Conservation (phyloP, 2,797 vertebrate genomes). For the Helarctos malayanus region DNA sequence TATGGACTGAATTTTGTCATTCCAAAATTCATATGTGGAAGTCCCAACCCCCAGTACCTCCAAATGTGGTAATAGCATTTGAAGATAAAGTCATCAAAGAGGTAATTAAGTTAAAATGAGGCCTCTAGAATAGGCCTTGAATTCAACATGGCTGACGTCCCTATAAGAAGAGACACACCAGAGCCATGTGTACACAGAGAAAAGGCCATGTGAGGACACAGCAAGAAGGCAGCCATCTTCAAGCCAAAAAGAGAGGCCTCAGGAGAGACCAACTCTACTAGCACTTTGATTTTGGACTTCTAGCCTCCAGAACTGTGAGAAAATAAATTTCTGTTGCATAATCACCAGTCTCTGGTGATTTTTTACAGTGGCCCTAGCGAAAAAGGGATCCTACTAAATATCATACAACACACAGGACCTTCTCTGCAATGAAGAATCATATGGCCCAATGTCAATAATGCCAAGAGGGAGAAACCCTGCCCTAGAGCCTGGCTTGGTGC, state of each 20-base stretch:
- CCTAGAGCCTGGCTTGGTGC: neutral
- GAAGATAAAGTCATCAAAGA: conserved; percentile 35
- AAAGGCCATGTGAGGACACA: neutral
- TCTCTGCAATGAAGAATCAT: neutral
- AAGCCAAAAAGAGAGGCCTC: neutral
- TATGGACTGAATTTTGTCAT: neutral
- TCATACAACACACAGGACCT: neutral
- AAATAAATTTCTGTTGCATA: neutral
- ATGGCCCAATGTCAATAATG: neutral
- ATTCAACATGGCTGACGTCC: neutral
- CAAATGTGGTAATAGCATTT: neutral
- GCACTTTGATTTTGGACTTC: neutral
- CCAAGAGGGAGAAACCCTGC: neutral
- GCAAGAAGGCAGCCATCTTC: neutral
- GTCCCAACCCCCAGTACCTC: neutral
- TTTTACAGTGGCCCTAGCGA: neutral
- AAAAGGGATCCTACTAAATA: neutral
- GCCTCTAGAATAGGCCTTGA: neutral
- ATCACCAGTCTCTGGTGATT: neutral
- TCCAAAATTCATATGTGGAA: neutral
- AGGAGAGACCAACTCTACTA: neutral
- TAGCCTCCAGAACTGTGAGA: neutral
- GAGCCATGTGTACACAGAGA: neutral
- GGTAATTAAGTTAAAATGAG: neutral
- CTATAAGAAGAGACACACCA: neutral